Base-by-base conservation (phyloP, 2,888 invertebrate genomes). In the Trachelus iudaicus region DNA sequence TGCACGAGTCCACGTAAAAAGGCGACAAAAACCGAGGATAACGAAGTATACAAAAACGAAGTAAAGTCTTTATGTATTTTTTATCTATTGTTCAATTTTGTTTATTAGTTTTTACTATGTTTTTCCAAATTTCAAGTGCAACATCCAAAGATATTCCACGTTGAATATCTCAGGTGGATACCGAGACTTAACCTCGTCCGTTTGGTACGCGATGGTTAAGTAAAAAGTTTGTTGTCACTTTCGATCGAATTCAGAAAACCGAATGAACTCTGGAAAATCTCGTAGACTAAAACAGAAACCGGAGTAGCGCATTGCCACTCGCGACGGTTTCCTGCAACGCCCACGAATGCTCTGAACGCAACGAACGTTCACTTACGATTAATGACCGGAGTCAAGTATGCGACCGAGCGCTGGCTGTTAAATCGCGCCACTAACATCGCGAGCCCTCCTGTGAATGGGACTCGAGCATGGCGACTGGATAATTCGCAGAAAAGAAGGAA, bases 321-420 rank as follows among this genome's bases (percentile, higher is more conserved):
- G 78, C 77, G 81, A 80, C 81, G 82, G 81, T 81, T 85, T 85
- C 84, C 85, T 84, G 82, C 71, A 81, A 83, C 83, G 84, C 84
- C 84, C 81, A 85, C 83, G 76, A 40, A 40, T 40, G 15, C 40
- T 40, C 40, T 15, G 15, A 40, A 40, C 40, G 40, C 40, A 40
- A 40, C 40, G 40, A 82, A 76, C 78, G 81, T 78, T 81, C 83
- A 80, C 81, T 83, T 81, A 79, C 84, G 84, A 83, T 84, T 79
- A 40, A 76, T 69, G 83, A 82, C 83, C 81, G 80, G 79, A 80
- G 77, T 77, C 79, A 78, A 80, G 78, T 78, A 79, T 76, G 79
- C 78, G 79, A 80, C 78, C 81, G 81, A 79, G 80, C 80, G 79
- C 77, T 76, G 76, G 79, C 80, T 80, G 40, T 40, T 79, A 84